These are phyloP conservation scores for Acanthisitta chloris DNA, from an alignment of 2,113 vertebrate genomes.

Conservation along the genomic window DNA sequence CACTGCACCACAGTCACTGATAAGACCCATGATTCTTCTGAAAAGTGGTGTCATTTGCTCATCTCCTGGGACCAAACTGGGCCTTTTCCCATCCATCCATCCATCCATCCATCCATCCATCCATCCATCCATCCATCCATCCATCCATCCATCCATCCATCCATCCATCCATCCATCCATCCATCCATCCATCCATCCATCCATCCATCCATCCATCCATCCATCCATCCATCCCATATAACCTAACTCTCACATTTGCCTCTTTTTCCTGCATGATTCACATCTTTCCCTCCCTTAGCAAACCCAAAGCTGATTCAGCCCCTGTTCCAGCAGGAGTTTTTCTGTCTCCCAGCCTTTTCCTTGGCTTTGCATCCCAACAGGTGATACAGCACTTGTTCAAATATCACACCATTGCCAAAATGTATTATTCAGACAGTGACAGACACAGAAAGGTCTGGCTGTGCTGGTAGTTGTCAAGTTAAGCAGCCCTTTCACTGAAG, in stretches of 20 bases:
- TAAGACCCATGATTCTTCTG: fast-evolving
- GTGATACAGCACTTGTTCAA: neutral
- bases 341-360: neutral
- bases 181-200: neutral
- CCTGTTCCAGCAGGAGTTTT: neutral
- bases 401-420: neutral
- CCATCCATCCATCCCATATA: neutral
- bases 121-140: neutral
- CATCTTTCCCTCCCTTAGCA: neutral
- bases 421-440: neutral
- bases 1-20: neutral
- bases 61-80: neutral
- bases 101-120: neutral
- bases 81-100: neutral
- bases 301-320: neutral
- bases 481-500: neutral
- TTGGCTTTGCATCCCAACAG: neutral
- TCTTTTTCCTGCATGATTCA: neutral
- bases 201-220: neutral
- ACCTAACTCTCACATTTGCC: neutral
- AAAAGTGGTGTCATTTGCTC: neutral
- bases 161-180: neutral
- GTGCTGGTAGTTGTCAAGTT: neutral
- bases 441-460: neutral
- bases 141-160: neutral